phyloP scores from a whole-genome alignment of 2,113 vertebrate species.

The Pyxicephalus adspersus region DNA sequence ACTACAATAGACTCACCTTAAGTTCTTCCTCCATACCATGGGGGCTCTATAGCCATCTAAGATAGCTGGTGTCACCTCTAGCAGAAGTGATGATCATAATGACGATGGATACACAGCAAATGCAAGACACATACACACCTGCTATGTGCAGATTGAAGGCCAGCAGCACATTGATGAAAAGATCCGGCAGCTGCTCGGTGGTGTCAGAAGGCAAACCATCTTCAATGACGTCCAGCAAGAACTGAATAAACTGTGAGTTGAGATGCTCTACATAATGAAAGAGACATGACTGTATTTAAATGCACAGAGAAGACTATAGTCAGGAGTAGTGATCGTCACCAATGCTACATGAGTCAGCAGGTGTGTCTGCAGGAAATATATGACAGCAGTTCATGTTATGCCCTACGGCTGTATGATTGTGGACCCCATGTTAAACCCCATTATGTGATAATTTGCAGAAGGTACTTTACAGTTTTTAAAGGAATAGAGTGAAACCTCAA shows the following conservation, averaged over 20 bases:
- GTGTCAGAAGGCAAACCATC: slow-evolving; percentile 89
- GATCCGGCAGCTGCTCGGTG: slow-evolving; percentile 91
- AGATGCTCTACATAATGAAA: slow-evolving; percentile 83
- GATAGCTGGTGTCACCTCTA: too few species aligned
- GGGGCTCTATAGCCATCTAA: too few species aligned
- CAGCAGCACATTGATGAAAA: slow-evolving; percentile 90
- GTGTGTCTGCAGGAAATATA: background rate
- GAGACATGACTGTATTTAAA: slow-evolving; percentile 55
- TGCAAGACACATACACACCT: slow-evolving; percentile 66
- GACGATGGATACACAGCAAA: too few species aligned
- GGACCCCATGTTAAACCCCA: too few species aligned
- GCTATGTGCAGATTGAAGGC: slow-evolving; percentile 94
- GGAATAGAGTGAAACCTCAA: background rate
- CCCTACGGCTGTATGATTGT: too few species aligned
- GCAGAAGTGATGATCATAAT: too few species aligned
- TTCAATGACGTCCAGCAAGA: slow-evolving; percentile 89
- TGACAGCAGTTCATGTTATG: too few species aligned
- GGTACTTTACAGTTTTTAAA: background rate
- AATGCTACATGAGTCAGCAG: slow-evolving; percentile 17
- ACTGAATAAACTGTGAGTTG: slow-evolving; percentile 88
- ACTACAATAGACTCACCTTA: too few species aligned
- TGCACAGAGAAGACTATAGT: slow-evolving; percentile 14
- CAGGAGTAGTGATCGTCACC: slow-evolving; percentile 11
- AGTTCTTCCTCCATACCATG: too few species aligned
- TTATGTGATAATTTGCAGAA: too few species aligned